Percentiles rank a stretch among this genome's conserved stretches.
These are phyloP conservation scores for Charina bottae DNA, from an alignment of 2,113 vertebrate genomes.

Conservation along the genomic window DNA sequence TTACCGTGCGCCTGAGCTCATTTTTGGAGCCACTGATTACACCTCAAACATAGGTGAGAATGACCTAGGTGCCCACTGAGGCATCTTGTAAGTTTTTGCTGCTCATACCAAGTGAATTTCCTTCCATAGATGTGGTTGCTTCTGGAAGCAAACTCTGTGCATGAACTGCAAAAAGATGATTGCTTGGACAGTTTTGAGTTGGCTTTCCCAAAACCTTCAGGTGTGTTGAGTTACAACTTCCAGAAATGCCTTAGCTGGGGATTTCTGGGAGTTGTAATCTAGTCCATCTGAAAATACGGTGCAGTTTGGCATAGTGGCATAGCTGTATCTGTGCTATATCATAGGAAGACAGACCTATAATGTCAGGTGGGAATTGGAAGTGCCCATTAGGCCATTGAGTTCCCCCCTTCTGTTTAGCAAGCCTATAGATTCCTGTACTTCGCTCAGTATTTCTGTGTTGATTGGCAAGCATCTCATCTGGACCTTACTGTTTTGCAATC, in stretches of 20 bases:
- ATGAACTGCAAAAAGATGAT: neutral
- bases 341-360: neutral
- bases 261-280: neutral
- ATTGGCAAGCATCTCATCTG: neutral
- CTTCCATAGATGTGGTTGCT: neutral
- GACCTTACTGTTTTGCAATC: too few relatives aligned
- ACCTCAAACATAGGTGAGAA: constrained; percentile 85
- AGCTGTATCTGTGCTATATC: neutral
- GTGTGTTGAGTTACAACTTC: neutral
- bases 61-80: too few relatives aligned
- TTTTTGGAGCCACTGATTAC: constrained; percentile 94
- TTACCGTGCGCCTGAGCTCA: constrained; percentile 92
- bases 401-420: neutral
- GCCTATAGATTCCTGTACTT: neutral
- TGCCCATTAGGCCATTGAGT: neutral
- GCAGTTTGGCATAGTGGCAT: neutral
- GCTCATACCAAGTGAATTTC: neutral
- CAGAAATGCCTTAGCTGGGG: neutral
- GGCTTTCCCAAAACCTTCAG: neutral
- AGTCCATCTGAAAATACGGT: neutral
- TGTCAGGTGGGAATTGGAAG: neutral
- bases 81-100: neutral
- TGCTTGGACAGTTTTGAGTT: neutral
- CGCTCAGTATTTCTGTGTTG: neutral
- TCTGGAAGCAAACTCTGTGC: too few relatives aligned